Evolutionary conservation across 2,797 vertebrate genomes (phyloP), one percentile per base, ranked within the genome.

Genomic region (Macrochelys suwanniensis): DNA sequence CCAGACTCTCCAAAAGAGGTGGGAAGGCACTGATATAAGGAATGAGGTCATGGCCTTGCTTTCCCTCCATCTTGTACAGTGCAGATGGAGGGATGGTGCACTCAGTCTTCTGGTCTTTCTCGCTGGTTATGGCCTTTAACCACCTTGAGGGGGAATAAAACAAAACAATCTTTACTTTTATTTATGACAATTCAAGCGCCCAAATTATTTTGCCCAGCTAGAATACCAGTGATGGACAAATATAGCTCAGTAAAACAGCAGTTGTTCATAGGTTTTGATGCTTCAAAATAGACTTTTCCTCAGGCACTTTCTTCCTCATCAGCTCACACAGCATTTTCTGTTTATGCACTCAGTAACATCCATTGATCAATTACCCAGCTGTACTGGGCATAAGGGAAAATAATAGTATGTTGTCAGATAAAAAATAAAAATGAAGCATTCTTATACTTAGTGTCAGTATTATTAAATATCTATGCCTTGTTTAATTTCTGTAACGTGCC

Each of bases 211-310:
- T 96, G 53, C 93, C 80, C 89, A 96, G 89, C 74, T 91, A 94
- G 92, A 91, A 93, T 94, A 91, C 82, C 78, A 87, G 84, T 93
- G 92, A 94, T 93, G 56, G 71, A 61, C 79, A 83, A 90, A 84
- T 56, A 94, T 49, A 92, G 89, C 94, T 95, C 94, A 94, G 94
- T 92, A 94, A 96, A 96, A 94, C 90, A 96, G 92, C 92, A 94
- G 92, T 93, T 94, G 23, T 80, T 95, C 19, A 21, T 91, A 90
- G 56, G 21, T 84, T 95, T 93, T 92, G 88, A 82, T 96, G 85
- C 78, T 94, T 93, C 91, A 90, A 80, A 94, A 96, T 89, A 85
- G 88, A 94, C 93, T 96, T 96, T 87, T 92, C 95, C 91, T 96
- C 74, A 90, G 89, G 91, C 92, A 79, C 92, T 96, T 97, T 95